Evolutionary conservation across 1,140 invertebrate species (phyloP), one percentile per base, ranked within the genome.

Genomic region (Cherax destructor): DNA sequence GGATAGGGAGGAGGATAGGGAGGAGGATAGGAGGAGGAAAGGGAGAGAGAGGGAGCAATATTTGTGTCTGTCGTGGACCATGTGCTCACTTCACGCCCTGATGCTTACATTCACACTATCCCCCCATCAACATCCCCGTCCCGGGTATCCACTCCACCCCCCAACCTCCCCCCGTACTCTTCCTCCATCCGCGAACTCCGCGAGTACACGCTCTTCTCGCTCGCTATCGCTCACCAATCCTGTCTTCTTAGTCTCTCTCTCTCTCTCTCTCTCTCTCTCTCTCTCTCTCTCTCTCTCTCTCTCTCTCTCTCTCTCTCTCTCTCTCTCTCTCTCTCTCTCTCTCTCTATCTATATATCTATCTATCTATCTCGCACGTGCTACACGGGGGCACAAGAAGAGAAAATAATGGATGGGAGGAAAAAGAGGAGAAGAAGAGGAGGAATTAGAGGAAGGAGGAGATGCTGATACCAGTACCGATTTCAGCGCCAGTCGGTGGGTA

Each of bases 81-180:
- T 80, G 49, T 80, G 78, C 78, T 80, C 18, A 52, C 78, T 50
- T 80, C 49, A 49, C 78, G 18, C 78, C 18, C 49, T 80, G 78
- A 47, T 80, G 78, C 6, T 9, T 56, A 50, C 24, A 50, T 80
- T 80, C 78, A 52, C 78, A 16, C 24, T 47, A 5, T 49, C 24
- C 77, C 50, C 50, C 30, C 47, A 21, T 79, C 5, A 0, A 21
- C 41, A 6, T 3, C 13, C 21, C 11, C 18, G 30, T 41, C 30
- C 30, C 30, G 30, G 30, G 30, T 1, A 41, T 41, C n/a, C n/a
- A n/a, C n/a, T n/a, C n/a, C n/a, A 41, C 0, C 30, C 30, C 30
- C 30, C 2, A 6, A 24, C 47, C 18, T 16, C 24, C 77, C 50
- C 50, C 7, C 47, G 47, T 79, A 5, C 5, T 7, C 41, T 21